phyloP scores from a whole-genome alignment of 2,113 vertebrate genomes.

The Girardinichthys multiradiatus region DNA sequence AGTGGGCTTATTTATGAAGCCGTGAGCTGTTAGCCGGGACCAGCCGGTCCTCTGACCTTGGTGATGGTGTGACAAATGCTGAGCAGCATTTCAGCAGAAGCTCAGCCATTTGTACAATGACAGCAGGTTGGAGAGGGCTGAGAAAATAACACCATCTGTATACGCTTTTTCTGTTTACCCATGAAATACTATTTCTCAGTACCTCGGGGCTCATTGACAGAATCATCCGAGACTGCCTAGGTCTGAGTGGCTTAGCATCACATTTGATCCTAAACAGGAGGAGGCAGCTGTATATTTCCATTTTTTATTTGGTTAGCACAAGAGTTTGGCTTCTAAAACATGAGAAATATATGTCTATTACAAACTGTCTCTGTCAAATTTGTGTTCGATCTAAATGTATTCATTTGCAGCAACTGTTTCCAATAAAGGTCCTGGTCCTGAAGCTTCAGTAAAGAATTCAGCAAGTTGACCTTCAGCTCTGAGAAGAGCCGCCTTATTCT shows the following conservation, averaged over 20 bases:
- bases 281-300: too few relatives aligned
- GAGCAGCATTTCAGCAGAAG: slow-evolving; percentile 45
- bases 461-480: too few relatives aligned
- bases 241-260: slow-evolving; percentile 42
- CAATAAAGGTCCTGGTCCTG: too few relatives aligned
- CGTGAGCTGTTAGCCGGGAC: slow-evolving; percentile 35
- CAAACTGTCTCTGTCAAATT: too few relatives aligned
- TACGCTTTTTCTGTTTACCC: slow-evolving; percentile 54
- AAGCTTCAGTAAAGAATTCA: too few relatives aligned
- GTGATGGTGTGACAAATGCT: slow-evolving; percentile 58
- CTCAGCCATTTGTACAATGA: slow-evolving; percentile 42
- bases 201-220: slow-evolving; percentile 37
- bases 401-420: too few relatives aligned
- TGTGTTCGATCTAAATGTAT: too few relatives aligned
- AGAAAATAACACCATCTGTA: slow-evolving; percentile 38
- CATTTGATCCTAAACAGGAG: slow-evolving; percentile 43
- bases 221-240: slow-evolving; percentile 15
- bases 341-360: too few relatives aligned
- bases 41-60: slow-evolving; percentile 66
- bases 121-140: slow-evolving; percentile 29
- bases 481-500: too few relatives aligned
- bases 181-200: slow-evolving; percentile 48
- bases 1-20: too few relatives aligned
- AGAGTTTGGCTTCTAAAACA: too few relatives aligned
- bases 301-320: too few relatives aligned